Evolutionary conservation across 2,888 invertebrate genomes (phyloP).

Genomic region (Nematopogon swammerdamellus): DNA sequence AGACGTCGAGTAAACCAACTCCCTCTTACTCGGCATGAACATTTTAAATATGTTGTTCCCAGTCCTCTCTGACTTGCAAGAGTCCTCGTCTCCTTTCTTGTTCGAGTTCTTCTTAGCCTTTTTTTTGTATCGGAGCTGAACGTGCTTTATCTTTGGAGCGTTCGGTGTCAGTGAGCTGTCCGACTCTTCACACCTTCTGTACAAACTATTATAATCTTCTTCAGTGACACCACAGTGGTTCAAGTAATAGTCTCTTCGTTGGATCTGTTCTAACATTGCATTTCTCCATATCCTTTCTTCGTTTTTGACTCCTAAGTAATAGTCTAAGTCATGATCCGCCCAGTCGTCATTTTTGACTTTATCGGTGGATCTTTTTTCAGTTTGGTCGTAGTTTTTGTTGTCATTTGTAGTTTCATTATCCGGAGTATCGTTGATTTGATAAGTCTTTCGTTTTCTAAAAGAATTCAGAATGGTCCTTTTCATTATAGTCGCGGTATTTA

Average conservation of each 20-base stretch:
- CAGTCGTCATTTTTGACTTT: conserved; percentile 25
- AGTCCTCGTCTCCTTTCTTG: conserved; percentile 23
- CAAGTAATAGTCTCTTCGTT: conserved; percentile 39
- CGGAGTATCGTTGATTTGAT: conserved; percentile 22
- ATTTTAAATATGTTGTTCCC: conserved; percentile 30
- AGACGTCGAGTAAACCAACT: conserved; percentile 37
- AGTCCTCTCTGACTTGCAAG: conserved; percentile 35
- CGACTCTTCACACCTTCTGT: conserved; percentile 20
- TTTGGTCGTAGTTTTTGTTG: not conserved
- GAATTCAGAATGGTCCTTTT: conserved; percentile 27
- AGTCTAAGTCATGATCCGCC: conserved; percentile 40
- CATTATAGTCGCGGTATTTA: conserved; percentile 33
- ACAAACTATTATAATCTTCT: conserved; percentile 34
- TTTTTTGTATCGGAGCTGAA: conserved; percentile 38
- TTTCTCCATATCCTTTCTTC: conserved; percentile 44
- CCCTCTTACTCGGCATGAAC: conserved; percentile 28
- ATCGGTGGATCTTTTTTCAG: conserved; percentile 5
- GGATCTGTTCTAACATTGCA: conserved; percentile 36
- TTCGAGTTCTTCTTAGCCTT: conserved; percentile 20
- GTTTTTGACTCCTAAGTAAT: conserved; percentile 37
- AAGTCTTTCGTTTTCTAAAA: conserved; percentile 17
- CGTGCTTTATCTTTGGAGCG: conserved; percentile 36
- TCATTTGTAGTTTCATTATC: conserved; percentile 14
- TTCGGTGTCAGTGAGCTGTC: conserved; percentile 18
- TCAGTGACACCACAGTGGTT: conserved; percentile 40